phyloP scores from a whole-genome alignment of 1,140 invertebrate species.

The Heliconius congener region DNA sequence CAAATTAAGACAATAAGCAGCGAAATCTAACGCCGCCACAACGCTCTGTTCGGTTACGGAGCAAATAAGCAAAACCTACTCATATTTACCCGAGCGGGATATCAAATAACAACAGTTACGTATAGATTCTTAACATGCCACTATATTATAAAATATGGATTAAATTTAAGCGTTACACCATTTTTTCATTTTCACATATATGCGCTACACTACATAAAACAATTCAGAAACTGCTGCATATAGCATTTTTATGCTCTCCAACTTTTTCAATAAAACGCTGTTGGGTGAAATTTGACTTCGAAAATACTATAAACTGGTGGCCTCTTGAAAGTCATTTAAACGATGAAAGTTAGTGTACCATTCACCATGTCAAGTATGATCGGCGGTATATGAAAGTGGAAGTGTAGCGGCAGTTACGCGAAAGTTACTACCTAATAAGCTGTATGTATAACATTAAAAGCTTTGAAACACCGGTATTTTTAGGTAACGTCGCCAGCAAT shows the following conservation, averaged over 20 bases:
- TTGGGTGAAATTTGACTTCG: constrained; percentile 32
- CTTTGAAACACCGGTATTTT: too few species aligned
- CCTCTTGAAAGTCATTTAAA: constrained; percentile 35
- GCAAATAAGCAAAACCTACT: too few species aligned
- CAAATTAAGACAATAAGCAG: too few species aligned
- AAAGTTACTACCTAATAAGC: neutral
- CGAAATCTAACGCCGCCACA: too few species aligned
- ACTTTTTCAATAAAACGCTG: constrained; percentile 37
- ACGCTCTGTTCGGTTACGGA: too few species aligned
- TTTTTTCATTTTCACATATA: neutral
- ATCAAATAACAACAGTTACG: too few species aligned
- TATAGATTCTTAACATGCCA: too few species aligned
- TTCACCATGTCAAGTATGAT: constrained; percentile 27
- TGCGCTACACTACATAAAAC: neutral
- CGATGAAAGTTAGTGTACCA: constrained; percentile 35
- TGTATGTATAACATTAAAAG: neutral
- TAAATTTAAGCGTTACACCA: neutral
- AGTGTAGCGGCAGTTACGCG: neutral
- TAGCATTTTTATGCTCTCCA: constrained; percentile 19
- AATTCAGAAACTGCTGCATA: neutral
- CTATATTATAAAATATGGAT: too few species aligned
- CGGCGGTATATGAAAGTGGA: neutral
- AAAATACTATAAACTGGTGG: constrained; percentile 33
- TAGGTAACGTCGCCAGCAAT: too few species aligned
- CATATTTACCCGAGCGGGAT: too few species aligned